phyloP scores from a whole-genome alignment of 2,888 invertebrate genomes.

The Acleris holmiana region DNA sequence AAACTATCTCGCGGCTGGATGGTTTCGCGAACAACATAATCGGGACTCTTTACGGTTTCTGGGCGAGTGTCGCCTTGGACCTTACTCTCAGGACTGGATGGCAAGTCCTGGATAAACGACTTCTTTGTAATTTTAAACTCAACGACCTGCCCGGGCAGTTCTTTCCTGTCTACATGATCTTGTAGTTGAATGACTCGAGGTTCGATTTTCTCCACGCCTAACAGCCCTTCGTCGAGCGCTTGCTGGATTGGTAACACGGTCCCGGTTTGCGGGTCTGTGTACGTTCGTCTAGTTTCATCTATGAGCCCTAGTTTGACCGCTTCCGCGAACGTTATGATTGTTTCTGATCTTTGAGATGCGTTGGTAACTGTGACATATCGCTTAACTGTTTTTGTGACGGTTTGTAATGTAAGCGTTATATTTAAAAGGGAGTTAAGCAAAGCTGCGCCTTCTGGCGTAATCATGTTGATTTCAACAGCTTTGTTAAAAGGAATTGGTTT shows the following conservation, averaged over 20 bases:
- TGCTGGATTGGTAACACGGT: slow-evolving; percentile 90
- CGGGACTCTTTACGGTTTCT: slow-evolving; percentile 85
- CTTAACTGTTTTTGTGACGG: slow-evolving; percentile 93
- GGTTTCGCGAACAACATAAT: slow-evolving; percentile 63
- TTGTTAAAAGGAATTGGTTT: slow-evolving; percentile 91
- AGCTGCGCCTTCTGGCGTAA: slow-evolving; percentile 94
- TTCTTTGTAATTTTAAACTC: slow-evolving; percentile 82
- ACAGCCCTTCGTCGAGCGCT: slow-evolving; percentile 89
- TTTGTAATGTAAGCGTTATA: slow-evolving; percentile 94
- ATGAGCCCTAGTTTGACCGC: slow-evolving; percentile 91
- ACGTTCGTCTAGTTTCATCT: slow-evolving; percentile 90
- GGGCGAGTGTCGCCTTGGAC: slow-evolving; percentile 80
- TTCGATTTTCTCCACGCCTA: slow-evolving; percentile 86
- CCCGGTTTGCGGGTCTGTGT: slow-evolving; percentile 90
- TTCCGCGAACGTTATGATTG: slow-evolving; percentile 89
- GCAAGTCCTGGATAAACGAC: slow-evolving; percentile 77
- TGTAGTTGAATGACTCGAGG: slow-evolving; percentile 70
- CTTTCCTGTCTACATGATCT: slow-evolving; percentile 68
- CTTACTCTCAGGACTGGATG: slow-evolving; percentile 75
- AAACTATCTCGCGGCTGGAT: slow-evolving; percentile 55
- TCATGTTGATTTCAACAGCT: slow-evolving; percentile 93
- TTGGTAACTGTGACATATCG: slow-evolving; percentile 91
- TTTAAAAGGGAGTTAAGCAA: slow-evolving; percentile 93
- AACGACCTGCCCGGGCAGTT: slow-evolving; percentile 77
- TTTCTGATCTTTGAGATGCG: slow-evolving; percentile 83